Evolutionary conservation across 1,140 invertebrate genomes (phyloP).

Genomic region (Drosophila teissieri): DNA sequence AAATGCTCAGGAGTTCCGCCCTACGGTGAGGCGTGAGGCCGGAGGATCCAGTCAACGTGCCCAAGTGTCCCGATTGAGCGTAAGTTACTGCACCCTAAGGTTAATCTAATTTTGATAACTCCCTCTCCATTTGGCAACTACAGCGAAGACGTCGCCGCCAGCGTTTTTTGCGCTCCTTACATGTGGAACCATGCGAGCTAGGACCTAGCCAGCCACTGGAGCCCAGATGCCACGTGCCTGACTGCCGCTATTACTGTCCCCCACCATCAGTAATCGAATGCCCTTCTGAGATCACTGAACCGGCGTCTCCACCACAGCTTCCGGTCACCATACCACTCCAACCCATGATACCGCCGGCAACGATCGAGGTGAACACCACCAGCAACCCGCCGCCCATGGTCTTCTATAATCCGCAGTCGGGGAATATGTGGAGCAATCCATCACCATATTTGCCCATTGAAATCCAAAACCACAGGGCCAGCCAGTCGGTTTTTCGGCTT

Average conservation of each 20-base stretch:
- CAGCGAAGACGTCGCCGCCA: conserved; percentile 24
- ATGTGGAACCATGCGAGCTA: background rate
- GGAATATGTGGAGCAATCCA: background rate
- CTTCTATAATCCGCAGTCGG: background rate
- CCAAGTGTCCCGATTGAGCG: background rate
- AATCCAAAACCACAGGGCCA: background rate
- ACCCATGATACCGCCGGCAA: background rate
- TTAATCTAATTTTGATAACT: background rate
- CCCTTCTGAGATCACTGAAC: background rate
- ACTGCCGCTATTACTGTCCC: background rate
- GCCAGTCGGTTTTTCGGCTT: conserved; percentile 59
- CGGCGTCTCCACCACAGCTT: background rate
- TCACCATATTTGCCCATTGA: background rate
- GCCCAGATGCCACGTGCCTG: too few species aligned
- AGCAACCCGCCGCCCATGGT: background rate
- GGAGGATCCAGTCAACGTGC: background rate
- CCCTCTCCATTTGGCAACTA: background rate
- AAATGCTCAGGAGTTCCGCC: conserved; percentile 6
- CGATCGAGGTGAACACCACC: background rate
- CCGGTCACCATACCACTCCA: background rate
- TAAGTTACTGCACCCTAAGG: background rate
- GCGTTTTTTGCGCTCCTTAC: conserved; percentile 3
- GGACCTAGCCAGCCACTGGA: too few species aligned
- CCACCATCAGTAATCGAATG: background rate
- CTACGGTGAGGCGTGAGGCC: background rate